phyloP scores from a whole-genome alignment of 53 echinoderm and acorn worm genomes.

The Stichopus horrens region DNA sequence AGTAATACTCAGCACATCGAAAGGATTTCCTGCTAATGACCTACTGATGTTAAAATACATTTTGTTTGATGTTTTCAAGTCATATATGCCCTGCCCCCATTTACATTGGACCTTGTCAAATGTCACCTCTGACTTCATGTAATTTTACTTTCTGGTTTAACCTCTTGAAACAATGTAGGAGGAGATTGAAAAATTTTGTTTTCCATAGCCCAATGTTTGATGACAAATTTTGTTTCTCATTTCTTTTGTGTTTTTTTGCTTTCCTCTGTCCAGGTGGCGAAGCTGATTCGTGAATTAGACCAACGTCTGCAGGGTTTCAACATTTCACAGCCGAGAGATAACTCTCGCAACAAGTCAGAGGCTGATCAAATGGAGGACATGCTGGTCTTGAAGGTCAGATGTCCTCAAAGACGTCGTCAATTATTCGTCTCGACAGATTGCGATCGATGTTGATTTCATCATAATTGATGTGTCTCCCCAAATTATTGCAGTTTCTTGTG shows the following conservation, averaged over 20 bases:
- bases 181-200: not conserved
- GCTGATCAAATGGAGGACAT: constrained; percentile 72
- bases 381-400: constrained; percentile 79
- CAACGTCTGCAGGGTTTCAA: constrained; percentile 72
- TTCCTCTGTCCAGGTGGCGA: constrained; percentile 57
- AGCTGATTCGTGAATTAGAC: constrained; percentile 68
- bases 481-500: not conserved
- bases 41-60: no score
- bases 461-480: not conserved
- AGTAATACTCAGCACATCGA: no score
- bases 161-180: not conserved
- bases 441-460: not conserved
- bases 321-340: constrained; percentile 69
- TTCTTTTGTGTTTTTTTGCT: not conserved
- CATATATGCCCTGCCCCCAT: no score
- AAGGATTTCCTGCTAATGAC: no score
- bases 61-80: no score
- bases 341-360: constrained; percentile 48
- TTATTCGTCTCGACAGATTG: no score
- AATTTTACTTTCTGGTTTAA: not conserved
- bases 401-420: no score
- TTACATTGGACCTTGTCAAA: no score
- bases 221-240: not conserved
- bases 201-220: not conserved
- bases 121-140: no score